Percentiles rank a stretch among this genome's conserved stretches.
Conservation (phyloP, 2,113 vertebrate species). For the Microtus richardsoni region DNA sequence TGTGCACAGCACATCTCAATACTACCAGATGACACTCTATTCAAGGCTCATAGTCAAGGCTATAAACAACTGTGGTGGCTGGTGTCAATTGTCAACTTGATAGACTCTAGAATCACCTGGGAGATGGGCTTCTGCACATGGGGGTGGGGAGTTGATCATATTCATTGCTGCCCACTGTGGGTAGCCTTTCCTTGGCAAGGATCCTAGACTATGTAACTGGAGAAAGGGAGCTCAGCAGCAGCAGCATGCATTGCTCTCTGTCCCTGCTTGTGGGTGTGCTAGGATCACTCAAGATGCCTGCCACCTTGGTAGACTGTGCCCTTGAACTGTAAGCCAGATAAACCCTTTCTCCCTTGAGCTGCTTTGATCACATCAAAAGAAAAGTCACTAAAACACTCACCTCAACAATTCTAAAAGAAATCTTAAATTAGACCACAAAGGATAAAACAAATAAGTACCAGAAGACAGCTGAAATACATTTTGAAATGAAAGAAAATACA, state of each 20-base stretch:
- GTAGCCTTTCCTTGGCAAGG: background rate
- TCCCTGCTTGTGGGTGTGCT: background rate
- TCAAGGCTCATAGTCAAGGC: background rate
- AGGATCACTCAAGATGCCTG: background rate
- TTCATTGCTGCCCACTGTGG: background rate
- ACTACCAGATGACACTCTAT: background rate
- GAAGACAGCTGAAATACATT: background rate
- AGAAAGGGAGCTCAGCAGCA: background rate
- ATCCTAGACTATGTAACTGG: background rate
- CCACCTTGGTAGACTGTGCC: background rate
- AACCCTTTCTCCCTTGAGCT: background rate
- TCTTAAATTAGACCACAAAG: background rate
- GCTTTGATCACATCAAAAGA: background rate
- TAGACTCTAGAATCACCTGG: background rate
- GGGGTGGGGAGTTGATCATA: too few species aligned
- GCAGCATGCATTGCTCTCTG: background rate
- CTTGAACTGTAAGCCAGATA: background rate
- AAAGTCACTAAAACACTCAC: background rate
- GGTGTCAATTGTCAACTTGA: background rate
- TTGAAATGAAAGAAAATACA: background rate
- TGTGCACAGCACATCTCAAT: background rate
- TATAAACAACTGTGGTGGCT: background rate
- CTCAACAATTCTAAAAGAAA: background rate
- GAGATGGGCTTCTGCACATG: too few species aligned
- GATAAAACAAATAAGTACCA: background rate